These are phyloP conservation scores for Cheumatopsyche charites DNA, from an alignment of 1,140 invertebrate species.

Conservation along the genomic window DNA sequence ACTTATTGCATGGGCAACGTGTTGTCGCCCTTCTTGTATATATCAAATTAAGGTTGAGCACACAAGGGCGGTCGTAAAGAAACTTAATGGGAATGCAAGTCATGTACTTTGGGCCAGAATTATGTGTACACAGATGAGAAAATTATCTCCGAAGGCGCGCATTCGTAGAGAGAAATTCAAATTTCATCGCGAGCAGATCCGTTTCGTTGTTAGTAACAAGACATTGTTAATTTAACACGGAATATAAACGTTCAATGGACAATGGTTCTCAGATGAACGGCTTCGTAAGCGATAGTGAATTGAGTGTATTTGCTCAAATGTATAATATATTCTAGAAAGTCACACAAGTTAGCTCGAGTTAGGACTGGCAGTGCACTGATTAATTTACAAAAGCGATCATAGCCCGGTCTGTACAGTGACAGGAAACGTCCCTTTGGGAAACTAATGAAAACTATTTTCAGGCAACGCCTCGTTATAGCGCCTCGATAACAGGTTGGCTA, in stretches of 20 bases:
- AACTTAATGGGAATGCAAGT: conserved; percentile 12
- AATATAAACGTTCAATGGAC: too few relatives aligned
- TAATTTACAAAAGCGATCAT: conserved; percentile 17
- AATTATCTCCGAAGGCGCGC: not conserved
- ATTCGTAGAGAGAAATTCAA: too few relatives aligned
- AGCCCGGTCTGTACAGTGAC: not conserved
- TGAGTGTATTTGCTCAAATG: not conserved
- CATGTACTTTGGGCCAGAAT: not conserved
- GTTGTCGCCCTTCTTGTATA: not conserved
- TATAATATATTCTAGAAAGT: not conserved
- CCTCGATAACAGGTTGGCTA: conserved; percentile 30
- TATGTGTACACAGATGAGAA: not conserved
- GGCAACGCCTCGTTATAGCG: conserved; percentile 4
- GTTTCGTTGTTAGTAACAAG: too few relatives aligned
- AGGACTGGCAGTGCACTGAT: not conserved
- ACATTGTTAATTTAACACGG: too few relatives aligned
- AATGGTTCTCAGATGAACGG: too few relatives aligned
- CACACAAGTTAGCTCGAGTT: not conserved
- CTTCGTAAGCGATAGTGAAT: not conserved
- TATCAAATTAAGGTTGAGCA: conserved; percentile 20
- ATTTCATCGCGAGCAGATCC: too few relatives aligned
- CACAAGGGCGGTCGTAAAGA: conserved; percentile 9
- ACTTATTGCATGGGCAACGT: too few relatives aligned
- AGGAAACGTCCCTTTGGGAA: conserved; percentile 14
- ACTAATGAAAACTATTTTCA: not conserved